Evolutionary conservation across 2,888 invertebrate species (phyloP).

Genomic region (Molanna angustata): DNA sequence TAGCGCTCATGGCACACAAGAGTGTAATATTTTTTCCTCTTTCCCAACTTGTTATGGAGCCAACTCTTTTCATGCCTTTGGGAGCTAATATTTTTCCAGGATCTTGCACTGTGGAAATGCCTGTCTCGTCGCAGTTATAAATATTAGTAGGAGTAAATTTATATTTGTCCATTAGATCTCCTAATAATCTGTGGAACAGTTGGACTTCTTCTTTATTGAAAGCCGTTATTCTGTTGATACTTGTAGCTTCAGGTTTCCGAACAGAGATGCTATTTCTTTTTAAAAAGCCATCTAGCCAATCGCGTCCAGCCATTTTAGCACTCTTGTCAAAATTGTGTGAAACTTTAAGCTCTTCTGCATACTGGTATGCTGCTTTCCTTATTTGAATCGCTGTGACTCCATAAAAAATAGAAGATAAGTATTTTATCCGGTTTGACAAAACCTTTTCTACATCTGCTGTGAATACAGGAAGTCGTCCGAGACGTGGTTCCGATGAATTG

Average conservation of each 20-base stretch:
- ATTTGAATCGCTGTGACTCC: conserved; percentile 5
- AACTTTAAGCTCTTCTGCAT: conserved; percentile 7
- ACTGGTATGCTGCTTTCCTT: conserved; percentile 8
- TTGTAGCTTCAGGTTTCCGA: conserved; percentile 33
- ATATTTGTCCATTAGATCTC: conserved; percentile 17
- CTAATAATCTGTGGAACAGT: conserved; percentile 15
- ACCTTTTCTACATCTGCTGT: conserved; percentile 2
- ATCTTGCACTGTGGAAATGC: conserved; percentile 41
- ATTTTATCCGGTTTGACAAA: background rate
- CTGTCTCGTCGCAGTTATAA: conserved; percentile 34
- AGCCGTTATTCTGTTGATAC: conserved; percentile 33
- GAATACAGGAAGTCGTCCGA: conserved; percentile 5
- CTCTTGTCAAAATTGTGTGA: conserved; percentile 6
- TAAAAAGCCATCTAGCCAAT: conserved; percentile 28
- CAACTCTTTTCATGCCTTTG: conserved; percentile 43
- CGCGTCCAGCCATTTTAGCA: conserved; percentile 21
- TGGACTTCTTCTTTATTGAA: conserved; percentile 34
- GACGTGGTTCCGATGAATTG: conserved; percentile 1
- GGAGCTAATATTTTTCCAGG: conserved; percentile 40
- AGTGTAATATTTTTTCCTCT: conserved; percentile 42
- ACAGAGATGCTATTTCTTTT: conserved; percentile 32
- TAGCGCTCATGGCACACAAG: conserved; percentile 42
- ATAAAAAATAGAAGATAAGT: conserved; percentile 5
- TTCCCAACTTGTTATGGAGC: conserved; percentile 42
- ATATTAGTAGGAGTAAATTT: conserved; percentile 5